phyloP scores from a whole-genome alignment of 2,113 vertebrate species.

The Dipodomys stephensi region DNA sequence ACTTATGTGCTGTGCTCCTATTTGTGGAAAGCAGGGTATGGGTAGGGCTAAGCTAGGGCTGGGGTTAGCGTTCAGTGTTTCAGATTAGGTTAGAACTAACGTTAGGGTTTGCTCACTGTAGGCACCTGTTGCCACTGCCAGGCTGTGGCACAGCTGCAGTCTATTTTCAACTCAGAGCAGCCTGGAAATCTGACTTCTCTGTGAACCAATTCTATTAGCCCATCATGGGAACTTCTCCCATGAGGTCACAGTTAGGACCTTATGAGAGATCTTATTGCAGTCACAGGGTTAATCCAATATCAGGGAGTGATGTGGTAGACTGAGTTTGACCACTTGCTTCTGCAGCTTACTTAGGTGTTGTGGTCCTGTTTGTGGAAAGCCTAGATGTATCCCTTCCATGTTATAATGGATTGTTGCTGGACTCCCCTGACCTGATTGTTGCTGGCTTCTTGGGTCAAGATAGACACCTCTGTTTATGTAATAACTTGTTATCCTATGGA shows the following conservation, averaged over 20 bases:
- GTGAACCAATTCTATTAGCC: background rate
- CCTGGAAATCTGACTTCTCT: background rate
- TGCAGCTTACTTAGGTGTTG: background rate
- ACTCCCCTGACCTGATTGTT: background rate
- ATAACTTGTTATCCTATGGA: background rate
- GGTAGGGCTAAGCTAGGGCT: no score
- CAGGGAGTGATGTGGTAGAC: background rate
- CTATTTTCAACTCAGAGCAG: background rate
- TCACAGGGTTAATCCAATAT: background rate
- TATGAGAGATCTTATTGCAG: background rate
- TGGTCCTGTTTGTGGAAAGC: background rate
- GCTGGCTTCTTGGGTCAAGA: background rate
- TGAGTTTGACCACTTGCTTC: background rate
- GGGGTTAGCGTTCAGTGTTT: no score
- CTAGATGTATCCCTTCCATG: background rate
- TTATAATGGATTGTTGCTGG: background rate
- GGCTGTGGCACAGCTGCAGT: no score
- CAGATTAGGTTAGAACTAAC: no score
- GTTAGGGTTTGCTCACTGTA: background rate
- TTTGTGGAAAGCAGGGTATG: background rate
- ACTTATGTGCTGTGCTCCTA: background rate
- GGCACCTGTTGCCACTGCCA: background rate
- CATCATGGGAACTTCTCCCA: background rate
- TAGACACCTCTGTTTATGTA: background rate
- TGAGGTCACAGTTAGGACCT: background rate